These are phyloP conservation scores for Ectemnius cavifrons DNA, from an alignment of 2,888 invertebrate species.

Conservation along the genomic window DNA sequence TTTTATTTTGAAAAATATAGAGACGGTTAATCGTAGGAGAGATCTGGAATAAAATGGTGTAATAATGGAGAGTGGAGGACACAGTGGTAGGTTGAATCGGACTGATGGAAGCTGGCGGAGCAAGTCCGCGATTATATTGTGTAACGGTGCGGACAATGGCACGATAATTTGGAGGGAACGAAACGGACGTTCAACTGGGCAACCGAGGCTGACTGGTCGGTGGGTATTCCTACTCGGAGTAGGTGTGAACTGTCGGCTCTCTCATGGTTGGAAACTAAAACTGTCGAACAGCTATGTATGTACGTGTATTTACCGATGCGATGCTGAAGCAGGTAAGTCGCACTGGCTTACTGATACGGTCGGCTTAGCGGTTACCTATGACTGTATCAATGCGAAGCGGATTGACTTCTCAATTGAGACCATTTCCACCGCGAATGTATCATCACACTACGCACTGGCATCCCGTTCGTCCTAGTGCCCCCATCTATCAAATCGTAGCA, in stretches of 20 bases:
- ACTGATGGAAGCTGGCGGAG: slow-evolving; percentile 12
- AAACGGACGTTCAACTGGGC: slow-evolving; percentile 29
- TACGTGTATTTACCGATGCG: too few species aligned
- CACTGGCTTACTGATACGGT: too few species aligned
- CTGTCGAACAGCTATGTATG: too few species aligned
- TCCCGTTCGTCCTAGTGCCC: too few species aligned
- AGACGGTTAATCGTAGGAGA: too few species aligned
- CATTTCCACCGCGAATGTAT: slow-evolving; percentile 30
- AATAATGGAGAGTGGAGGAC: slow-evolving; percentile 65
- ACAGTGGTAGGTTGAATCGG: slow-evolving; percentile 25
- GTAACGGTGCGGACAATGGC: slow-evolving; percentile 66
- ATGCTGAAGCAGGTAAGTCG: too few species aligned
- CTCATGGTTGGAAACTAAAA: too few species aligned
- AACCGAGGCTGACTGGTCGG: too few species aligned
- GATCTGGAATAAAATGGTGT: slow-evolving; percentile 58
- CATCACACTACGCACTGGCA: not conserved
- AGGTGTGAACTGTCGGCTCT: too few species aligned
- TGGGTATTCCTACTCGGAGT: too few species aligned
- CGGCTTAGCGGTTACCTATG: slow-evolving; percentile 38
- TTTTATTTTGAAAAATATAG: too few species aligned
- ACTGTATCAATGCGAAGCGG: slow-evolving; percentile 38
- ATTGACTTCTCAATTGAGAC: slow-evolving; percentile 51
- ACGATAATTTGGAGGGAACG: slow-evolving; percentile 65
- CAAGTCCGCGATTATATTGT: slow-evolving; percentile 60
- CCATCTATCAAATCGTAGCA: slow-evolving; percentile 6